These are phyloP conservation scores for Octodon degus DNA, from an alignment of 2,113 vertebrate species.

Conservation along the genomic window DNA sequence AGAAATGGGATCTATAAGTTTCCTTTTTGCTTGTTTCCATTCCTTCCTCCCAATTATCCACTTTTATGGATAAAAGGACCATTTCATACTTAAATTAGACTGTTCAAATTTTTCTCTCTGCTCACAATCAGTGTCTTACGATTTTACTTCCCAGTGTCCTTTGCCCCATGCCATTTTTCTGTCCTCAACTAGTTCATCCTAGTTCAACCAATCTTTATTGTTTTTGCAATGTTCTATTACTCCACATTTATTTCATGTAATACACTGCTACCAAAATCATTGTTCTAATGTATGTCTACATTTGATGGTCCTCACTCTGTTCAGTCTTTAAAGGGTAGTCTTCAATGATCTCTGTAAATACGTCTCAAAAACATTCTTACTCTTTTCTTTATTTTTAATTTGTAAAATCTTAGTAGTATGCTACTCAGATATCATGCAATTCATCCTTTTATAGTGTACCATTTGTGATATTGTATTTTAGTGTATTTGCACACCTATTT, in stretches of 20 bases:
- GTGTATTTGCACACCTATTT: neutral
- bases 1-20: neutral
- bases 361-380: neutral
- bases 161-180: neutral
- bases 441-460: neutral
- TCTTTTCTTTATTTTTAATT: conserved; percentile 19
- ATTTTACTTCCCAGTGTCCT: neutral
- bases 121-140: neutral
- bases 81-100: neutral
- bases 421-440: neutral
- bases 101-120: neutral
- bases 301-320: neutral
- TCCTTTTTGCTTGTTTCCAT: neutral
- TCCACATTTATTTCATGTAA: neutral
- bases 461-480: neutral
- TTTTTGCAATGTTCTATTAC: neutral
- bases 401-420: neutral
- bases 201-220: neutral
- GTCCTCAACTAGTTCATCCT: neutral
- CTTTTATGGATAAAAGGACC: neutral
- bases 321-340: neutral
- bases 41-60: neutral
- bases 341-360: neutral
- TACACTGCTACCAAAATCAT: neutral
- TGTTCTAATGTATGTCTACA: neutral